A percentile compares a stretch with the other conserved stretches of the same genome.
Conservation (phyloP, 2,113 vertebrate genomes). For the Hystrix cristata region DNA sequence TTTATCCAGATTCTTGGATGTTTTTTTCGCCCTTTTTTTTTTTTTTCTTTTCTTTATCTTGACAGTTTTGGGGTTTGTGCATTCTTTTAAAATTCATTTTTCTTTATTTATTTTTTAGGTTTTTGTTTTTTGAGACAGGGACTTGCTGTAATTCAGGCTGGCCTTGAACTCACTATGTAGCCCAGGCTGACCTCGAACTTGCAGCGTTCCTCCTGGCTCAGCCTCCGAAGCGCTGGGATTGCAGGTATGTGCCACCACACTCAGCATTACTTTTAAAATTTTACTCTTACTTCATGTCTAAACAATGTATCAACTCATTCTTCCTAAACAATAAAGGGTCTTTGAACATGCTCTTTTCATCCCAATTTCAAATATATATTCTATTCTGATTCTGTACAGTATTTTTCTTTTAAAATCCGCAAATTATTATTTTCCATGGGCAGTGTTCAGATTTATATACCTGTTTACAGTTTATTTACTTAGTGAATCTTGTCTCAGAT, state of each 20-base stretch:
- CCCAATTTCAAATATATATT: neutral
- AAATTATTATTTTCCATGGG: neutral
- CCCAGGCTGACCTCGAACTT: too few species aligned
- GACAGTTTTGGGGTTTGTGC: neutral
- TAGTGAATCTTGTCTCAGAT: neutral
- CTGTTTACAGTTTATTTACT: constrained; percentile 4
- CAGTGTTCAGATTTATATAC: neutral
- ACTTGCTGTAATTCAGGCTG: too few species aligned
- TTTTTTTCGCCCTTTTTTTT: neutral
- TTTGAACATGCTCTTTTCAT: neutral
- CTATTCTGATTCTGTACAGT: neutral
- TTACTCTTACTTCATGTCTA: neutral
- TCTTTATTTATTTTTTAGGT: too few species aligned
- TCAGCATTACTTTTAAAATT: neutral
- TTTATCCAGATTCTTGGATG: neutral
- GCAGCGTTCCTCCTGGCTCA: too few species aligned
- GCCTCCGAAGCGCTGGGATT: too few species aligned
- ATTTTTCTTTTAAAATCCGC: constrained; percentile 3
- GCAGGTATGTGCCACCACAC: too few species aligned
- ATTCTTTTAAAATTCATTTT: neutral
- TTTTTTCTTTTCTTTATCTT: neutral
- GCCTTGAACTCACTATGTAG: too few species aligned
- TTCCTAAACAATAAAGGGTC: neutral
- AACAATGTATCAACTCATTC: neutral
- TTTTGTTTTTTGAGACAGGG: too few species aligned